These are phyloP conservation scores for Parapristionchus giblindavisi DNA, from an alignment of 2,888 invertebrate species.

Conservation along the genomic window DNA sequence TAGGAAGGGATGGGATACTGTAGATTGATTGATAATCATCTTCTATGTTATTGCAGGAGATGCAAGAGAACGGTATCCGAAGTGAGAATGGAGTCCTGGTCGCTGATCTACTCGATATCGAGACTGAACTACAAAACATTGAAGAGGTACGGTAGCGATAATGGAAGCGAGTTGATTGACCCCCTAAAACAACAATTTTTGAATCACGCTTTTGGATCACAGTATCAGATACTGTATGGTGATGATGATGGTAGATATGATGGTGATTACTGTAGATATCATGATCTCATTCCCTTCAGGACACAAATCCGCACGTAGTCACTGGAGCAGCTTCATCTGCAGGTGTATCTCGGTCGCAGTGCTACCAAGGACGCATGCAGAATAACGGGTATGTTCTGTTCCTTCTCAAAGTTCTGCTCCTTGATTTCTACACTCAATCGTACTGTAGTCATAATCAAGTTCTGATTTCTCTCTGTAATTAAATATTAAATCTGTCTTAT, in stretches of 20 bases:
- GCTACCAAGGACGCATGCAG: too few relatives aligned
- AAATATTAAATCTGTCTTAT: too few relatives aligned
- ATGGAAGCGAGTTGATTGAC: too few relatives aligned
- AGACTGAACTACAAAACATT: slow-evolving; percentile 67
- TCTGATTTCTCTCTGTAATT: too few relatives aligned
- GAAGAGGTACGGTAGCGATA: slow-evolving; percentile 52
- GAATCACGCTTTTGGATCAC: too few relatives aligned
- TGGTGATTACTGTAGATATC: not conserved
- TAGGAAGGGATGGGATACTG: not conserved
- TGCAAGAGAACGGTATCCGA: slow-evolving; percentile 42
- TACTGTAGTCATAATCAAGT: too few relatives aligned
- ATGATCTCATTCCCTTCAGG: slow-evolving; percentile 41
- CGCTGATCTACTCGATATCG: slow-evolving; percentile 68
- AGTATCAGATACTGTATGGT: not conserved
- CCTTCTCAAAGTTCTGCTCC: too few relatives aligned
- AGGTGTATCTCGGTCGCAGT: too few relatives aligned
- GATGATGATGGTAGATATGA: not conserved
- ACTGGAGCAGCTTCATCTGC: not conserved
- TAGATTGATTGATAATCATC: slow-evolving; percentile 24
- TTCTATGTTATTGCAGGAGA: slow-evolving; percentile 33
- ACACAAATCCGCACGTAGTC: slow-evolving; percentile 59
- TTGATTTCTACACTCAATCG: too few relatives aligned
- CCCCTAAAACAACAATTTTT: not conserved
- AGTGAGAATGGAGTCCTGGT: slow-evolving; percentile 62
- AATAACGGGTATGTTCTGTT: too few relatives aligned